Evolutionary conservation across 2,797 vertebrate genomes (phyloP).

Genomic region (Loriculus beryllinus): DNA sequence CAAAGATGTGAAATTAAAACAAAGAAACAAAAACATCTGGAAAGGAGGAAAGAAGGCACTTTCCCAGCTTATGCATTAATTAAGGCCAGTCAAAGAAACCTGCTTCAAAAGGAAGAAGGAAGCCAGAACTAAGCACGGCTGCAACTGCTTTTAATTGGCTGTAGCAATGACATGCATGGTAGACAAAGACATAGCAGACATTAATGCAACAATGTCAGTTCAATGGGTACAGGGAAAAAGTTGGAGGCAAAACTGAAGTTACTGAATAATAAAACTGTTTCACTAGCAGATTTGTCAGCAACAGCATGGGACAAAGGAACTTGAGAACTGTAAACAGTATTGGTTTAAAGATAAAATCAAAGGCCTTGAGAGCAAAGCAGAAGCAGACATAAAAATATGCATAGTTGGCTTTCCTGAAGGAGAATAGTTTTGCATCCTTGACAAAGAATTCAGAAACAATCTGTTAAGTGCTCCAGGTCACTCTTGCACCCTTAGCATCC

Average conservation of each 20-base stretch:
- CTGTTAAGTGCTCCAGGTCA: not conserved
- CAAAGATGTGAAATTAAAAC: conserved; percentile 44
- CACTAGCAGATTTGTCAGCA: conserved; percentile 37
- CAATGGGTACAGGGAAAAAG: not conserved
- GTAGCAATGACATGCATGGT: not conserved
- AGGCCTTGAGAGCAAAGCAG: conserved; percentile 29
- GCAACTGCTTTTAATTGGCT: conserved; percentile 46
- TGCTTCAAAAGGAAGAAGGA: conserved; percentile 61
- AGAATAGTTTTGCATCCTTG: not conserved
- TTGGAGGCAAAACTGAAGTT: conserved; percentile 14
- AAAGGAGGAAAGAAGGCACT: conserved; percentile 48
- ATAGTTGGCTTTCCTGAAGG: conserved; percentile 4
- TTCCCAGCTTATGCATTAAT: conserved; percentile 53
- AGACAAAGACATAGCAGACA: conserved; percentile 13
- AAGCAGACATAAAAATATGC: not conserved
- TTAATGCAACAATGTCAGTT: not conserved
- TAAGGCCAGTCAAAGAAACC: conserved; percentile 61
- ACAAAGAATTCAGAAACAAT: not conserved
- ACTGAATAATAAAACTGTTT: conserved; percentile 21
- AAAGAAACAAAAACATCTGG: conserved; percentile 49
- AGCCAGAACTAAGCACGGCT: conserved; percentile 1
- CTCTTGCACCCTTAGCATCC: not conserved
- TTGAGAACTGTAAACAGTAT: conserved; percentile 18
- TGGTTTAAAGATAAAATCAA: conserved; percentile 58
- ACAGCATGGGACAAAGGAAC: conserved; percentile 17